Evolutionary conservation across 2,888 invertebrate species (phyloP), one percentile per base, ranked within the genome.

Genomic region (Drosophila ochracea): DNA sequence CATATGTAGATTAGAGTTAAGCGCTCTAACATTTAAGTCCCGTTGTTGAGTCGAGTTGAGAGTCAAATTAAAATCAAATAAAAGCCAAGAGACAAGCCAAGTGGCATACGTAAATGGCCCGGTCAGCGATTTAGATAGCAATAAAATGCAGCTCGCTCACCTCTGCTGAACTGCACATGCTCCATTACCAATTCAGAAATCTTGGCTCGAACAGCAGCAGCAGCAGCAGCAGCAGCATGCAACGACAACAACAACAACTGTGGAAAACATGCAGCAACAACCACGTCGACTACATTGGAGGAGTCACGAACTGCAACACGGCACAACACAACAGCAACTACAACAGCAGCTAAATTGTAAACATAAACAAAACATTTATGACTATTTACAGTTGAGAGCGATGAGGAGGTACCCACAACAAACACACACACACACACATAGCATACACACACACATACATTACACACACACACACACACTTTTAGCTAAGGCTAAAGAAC

Each of bases 311-410:
- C 89, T 86, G 80, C 73, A 84, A 69, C 73, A 65, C 76, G 73
- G 69, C 9, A 19, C 54, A 54, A 35, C 35, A 70, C 41, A 68
- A 72, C 62, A 75, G 62, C 79, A 75, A 78, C 82, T 74, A 71
- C 79, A 82, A 73, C 83, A 85, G 80, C 80, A 86, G 84, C 86
- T 86, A 86, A 84, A 87, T 79, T 83, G 83, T 83, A 84, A 84
- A 87, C 87, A 89, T 87, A 89, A 89, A 88, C 87, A 88, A 87
- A 87, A 84, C 87, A 89, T 88, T 88, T 88, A 88, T 88, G 87
- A 88, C 84, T 87, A 86, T 87, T 89, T 83, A 87, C 87, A 86
- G 89, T 89, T 89, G 83, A 84, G 75, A 57, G 57, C 57, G 57
- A 57, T 73, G 69, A 79, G 68, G 57, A 68, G 76, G 72, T 75